Base-by-base conservation (phyloP, 2,888 invertebrate species). In the Metopia argyrocephala region DNA sequence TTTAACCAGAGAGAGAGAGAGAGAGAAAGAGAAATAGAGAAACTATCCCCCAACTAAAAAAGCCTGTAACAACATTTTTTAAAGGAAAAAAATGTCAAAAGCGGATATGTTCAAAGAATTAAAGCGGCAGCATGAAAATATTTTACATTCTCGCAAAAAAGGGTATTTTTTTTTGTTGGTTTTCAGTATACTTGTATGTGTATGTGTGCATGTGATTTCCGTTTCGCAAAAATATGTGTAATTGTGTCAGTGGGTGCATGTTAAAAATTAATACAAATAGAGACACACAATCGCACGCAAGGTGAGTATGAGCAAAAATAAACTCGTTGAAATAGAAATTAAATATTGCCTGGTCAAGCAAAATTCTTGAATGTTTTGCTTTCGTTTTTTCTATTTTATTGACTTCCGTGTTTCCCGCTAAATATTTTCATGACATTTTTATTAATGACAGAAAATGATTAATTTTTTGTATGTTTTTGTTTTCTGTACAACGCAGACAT, bases 361-460 rank as follows among this genome's bases (percentile, higher is more conserved):
- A 23, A 23, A 9, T 5, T 12, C 9, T 7, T 12, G 38, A 2
- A 38, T 38, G 15, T 38, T 38, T 25, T 74, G 25, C 31, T 28
- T 20, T n/a, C 27, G 4, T 31, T 61, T 27, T 46, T 25, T 61
- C 31, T 38, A 15, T 54, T 73, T 73, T 54, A 64, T 56, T 73
- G 21, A 56, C 62, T 64, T 64, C 62, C 73, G 54, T 56, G 64
- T 56, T 64, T 54, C 46, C 54, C 12, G 0, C 15, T 64, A 56
- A 73, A 64, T 64, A 46, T 7, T 21, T 64, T 62, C 31, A 28
- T 46, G 69, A 21, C 28, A 7, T 59, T 61, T 31, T 50, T 70
- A 59, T 57, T 31, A 59, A 48, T 69, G 57, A 4, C 2, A 68
- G n/a, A n/a, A n/a, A n/a, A n/a, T n/a, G n/a, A 38, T 38, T 38